These are phyloP conservation scores for Drosophila neocordata DNA, from an alignment of 1,140 invertebrate species.

Conservation along the genomic window DNA sequence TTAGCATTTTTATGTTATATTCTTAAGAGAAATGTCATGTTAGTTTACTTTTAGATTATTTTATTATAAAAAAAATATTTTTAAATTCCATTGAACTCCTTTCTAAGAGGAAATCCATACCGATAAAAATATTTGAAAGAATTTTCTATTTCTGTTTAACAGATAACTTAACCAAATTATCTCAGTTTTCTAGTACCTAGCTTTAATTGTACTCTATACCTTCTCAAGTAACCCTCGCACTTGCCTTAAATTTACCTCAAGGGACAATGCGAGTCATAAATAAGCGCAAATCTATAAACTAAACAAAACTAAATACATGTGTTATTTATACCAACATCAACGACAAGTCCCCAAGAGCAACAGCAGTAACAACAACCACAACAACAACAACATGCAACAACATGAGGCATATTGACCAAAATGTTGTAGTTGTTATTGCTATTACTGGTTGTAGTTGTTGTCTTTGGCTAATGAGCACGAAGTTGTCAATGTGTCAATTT, in stretches of 20 bases:
- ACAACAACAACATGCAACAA: constrained; percentile 23
- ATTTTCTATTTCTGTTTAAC: too few species aligned
- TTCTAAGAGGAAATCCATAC: too few species aligned
- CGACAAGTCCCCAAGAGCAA: constrained; percentile 17
- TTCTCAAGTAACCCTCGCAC: not conserved
- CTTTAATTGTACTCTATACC: too few species aligned
- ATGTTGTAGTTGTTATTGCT: constrained; percentile 29
- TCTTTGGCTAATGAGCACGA: constrained; percentile 75
- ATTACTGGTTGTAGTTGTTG: constrained; percentile 33
- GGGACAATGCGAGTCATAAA: constrained; percentile 61
- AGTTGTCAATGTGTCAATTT: constrained; percentile 82
- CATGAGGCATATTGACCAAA: constrained; percentile 14
- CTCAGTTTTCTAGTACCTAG: too few species aligned
- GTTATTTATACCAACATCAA: constrained; percentile 45
- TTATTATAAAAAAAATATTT: too few species aligned
- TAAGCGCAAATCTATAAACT: constrained; percentile 80
- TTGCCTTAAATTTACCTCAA: constrained; percentile 9
- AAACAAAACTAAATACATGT: constrained; percentile 74
- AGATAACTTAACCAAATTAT: too few species aligned
- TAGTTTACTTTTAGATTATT: too few species aligned
- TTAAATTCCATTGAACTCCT: too few species aligned
- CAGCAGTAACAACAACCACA: not conserved
- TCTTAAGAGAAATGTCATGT: too few species aligned
- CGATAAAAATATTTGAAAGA: too few species aligned
- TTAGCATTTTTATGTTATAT: too few species aligned